Evolutionary conservation across 2,888 invertebrate genomes (phyloP).

Genomic region (Microdon myrmicae): DNA sequence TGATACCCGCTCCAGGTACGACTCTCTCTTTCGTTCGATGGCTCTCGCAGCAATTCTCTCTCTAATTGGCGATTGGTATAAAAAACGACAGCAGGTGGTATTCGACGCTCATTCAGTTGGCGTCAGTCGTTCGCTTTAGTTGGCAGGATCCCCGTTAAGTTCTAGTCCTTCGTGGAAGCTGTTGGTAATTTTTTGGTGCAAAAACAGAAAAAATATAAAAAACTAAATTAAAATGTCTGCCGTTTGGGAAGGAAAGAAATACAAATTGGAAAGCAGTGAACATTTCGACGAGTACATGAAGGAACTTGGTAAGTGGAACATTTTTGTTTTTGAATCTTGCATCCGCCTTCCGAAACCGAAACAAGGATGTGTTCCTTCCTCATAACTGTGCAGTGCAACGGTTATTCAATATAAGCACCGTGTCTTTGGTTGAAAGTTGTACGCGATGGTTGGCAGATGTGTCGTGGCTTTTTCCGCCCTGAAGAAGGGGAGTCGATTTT

Average conservation of each 20-base stretch:
- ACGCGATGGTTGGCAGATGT: background rate
- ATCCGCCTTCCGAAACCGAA: too few species aligned
- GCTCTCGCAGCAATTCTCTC: slow-evolving; percentile 1
- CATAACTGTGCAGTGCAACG: background rate
- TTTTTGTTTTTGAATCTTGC: too few species aligned
- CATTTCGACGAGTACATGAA: slow-evolving; percentile 93
- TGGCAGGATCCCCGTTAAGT: slow-evolving; percentile 19
- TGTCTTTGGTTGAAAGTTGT: background rate
- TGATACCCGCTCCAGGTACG: slow-evolving; percentile 29
- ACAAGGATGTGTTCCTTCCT: slow-evolving; percentile 14
- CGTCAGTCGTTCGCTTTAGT: slow-evolving; percentile 28
- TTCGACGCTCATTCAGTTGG: slow-evolving; percentile 41
- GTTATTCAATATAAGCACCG: slow-evolving; percentile 6
- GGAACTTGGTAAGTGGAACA: slow-evolving; percentile 76
- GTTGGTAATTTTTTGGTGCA: slow-evolving; percentile 8
- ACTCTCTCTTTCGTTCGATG: slow-evolving; percentile 2
- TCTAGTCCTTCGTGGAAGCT: slow-evolving; percentile 14
- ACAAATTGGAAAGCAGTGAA: slow-evolving; percentile 80
- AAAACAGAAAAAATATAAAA: slow-evolving; percentile 18
- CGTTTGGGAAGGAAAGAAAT: slow-evolving; percentile 75
- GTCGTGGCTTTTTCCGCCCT: background rate
- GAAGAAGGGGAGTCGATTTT: background rate
- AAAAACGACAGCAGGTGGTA: slow-evolving; percentile 22
- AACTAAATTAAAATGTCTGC: slow-evolving; percentile 58
- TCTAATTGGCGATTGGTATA: slow-evolving; percentile 29